Evolutionary conservation across 2,797 vertebrate genomes (phyloP), one percentile per base, ranked within the genome.

Genomic region (Chelonia mydas): DNA sequence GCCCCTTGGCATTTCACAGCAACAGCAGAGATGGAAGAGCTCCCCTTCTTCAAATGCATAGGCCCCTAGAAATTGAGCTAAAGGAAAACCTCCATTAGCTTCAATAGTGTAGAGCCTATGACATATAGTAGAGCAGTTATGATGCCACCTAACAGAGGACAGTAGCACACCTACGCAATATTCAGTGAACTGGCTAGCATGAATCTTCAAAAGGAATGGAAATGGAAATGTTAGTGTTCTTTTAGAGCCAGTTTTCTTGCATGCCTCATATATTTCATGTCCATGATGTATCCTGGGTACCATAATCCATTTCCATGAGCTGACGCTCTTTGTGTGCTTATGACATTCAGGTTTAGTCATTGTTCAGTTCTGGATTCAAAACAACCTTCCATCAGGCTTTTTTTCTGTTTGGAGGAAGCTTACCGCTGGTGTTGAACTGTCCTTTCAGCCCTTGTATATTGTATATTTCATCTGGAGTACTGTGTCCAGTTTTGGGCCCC

Each of bases 321-420:
- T 77, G 8, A 59, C n/a, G 5, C 49, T 95, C 27, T 53, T 50
- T 94, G 17, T 92, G 31, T 92, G 12, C 9, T 90, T 88, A 41
- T 81, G 68, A 80, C 25, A 83, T 86, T 93, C 53, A 61, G 11
- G 49, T 95, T 92, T 84, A 81, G 84, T 92, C 91, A 37, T 90
- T 84, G 57, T 45, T 51, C 5, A 83, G 0, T 78, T 93, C 93
- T 90, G 94, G 33, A 19, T 61, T 91, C 45, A 84, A 91, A 79
- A 76, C 49, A 25, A 25, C 6, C 91, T 77, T 87, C 91, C 41
- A 47, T 78, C 41, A 13, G 51, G 41, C 85, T 87, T 27, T 92
- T 95, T 83, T 86, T 23, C 41, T 81, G 21, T 94, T 83, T 83
- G 13, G 23, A 77, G 68, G 15, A 61, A 54, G 25, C 27, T 89